Conservation (phyloP, 2,888 invertebrate species). For the Drosophila yooni region DNA sequence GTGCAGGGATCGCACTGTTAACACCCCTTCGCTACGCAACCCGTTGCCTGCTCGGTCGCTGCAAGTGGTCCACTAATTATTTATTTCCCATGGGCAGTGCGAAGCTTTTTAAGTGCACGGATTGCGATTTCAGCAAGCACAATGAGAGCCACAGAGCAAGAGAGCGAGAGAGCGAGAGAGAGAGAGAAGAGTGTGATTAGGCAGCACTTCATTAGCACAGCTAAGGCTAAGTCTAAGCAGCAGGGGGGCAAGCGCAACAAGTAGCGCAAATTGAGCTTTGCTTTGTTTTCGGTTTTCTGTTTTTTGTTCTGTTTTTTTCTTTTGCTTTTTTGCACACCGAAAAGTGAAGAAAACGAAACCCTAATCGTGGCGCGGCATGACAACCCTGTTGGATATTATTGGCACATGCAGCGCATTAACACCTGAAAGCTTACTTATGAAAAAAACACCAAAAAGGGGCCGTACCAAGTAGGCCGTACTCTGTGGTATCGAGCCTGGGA, state of each 20-base stretch:
- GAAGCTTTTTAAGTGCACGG: constrained; percentile 46
- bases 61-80: constrained; percentile 80
- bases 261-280: constrained; percentile 41
- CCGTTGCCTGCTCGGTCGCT: constrained; percentile 18
- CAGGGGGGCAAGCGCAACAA: constrained; percentile 57
- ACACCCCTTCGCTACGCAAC: background rate
- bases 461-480: constrained; percentile 33
- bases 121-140: constrained; percentile 37
- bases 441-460: constrained; percentile 28
- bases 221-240: constrained; percentile 12
- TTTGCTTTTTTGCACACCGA: constrained; percentile 41
- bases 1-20: constrained; percentile 2
- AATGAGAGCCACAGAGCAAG: background rate
- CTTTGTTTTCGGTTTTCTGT: background rate
- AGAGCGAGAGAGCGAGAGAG: background rate
- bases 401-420: constrained; percentile 66
- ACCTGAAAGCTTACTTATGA: constrained; percentile 55
- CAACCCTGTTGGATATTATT: constrained; percentile 55
- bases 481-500: constrained; percentile 66
- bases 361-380: constrained; percentile 26
- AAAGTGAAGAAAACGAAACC: constrained; percentile 29
- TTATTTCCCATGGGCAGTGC: constrained; percentile 72
- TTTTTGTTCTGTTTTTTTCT: background rate
- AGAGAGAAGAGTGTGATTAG: background rate
- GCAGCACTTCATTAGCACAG: constrained; percentile 66